These are phyloP conservation scores for Steatornis caripensis DNA, from an alignment of 2,113 vertebrate genomes.

Conservation along the genomic window DNA sequence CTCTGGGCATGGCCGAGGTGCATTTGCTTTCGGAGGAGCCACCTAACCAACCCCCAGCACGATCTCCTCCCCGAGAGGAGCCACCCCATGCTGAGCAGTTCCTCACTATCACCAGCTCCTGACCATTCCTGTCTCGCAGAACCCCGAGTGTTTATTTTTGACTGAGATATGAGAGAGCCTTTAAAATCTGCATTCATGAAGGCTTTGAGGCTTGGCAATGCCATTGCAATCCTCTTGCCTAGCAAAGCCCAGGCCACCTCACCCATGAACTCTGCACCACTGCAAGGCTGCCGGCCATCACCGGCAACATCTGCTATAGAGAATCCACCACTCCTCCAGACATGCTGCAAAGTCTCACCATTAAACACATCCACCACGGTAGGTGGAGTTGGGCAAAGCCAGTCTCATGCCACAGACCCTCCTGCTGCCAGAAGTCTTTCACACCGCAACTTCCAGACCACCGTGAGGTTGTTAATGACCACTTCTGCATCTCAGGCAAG, in stretches of 20 bases:
- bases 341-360: not conserved
- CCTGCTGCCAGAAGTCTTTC: not conserved
- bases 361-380: not conserved
- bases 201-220: not conserved
- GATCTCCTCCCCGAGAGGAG: not conserved
- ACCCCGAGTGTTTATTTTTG: not conserved
- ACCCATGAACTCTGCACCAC: not conserved
- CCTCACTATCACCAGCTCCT: not conserved
- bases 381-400: not conserved
- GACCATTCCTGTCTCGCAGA: not conserved
- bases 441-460: not conserved
- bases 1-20: not conserved
- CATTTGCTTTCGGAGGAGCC: not conserved
- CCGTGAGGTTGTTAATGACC: rapidly evolving
- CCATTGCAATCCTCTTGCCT: not conserved
- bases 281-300: not conserved
- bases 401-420: not conserved
- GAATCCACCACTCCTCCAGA: not conserved
- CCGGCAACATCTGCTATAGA: not conserved
- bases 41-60: rapidly evolving
- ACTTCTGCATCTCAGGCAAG: not conserved
- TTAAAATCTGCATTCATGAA: not conserved
- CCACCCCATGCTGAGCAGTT: not conserved
- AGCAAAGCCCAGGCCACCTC: not conserved
- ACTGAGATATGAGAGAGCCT: not conserved